Conservation (phyloP, 2,888 invertebrate genomes). For the Branchellion lobata region DNA sequence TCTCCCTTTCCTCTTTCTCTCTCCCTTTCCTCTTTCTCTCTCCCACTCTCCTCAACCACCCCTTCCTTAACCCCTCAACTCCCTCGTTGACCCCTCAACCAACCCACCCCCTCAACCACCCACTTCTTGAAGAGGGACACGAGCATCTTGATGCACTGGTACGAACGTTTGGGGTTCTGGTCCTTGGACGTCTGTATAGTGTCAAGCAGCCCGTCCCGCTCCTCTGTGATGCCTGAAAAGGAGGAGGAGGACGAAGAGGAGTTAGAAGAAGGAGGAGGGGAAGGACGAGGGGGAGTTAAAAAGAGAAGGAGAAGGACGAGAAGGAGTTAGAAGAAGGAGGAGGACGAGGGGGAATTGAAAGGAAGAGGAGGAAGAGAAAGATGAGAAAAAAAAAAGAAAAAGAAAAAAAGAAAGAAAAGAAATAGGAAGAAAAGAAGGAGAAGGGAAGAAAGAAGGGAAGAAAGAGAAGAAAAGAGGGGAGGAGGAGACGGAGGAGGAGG, state of each 20-base stretch:
- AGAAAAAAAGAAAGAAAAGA: not conserved
- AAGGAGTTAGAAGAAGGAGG: too few species aligned
- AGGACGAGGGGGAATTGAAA: too few species aligned
- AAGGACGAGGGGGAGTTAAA: too few species aligned
- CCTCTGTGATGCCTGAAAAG: constrained; percentile 71
- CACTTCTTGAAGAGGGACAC: constrained; percentile 79
- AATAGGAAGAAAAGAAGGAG: too few species aligned
- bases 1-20: too few species aligned
- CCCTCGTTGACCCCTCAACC: not conserved
- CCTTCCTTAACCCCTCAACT: not conserved
- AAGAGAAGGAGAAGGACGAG: too few species aligned
- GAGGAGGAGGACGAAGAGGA: not conserved
- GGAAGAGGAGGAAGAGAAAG: too few species aligned
- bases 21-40: too few species aligned
- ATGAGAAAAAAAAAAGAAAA: not conserved
- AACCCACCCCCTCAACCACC: constrained; percentile 49
- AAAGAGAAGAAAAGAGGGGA: not conserved
- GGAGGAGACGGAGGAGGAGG: too few species aligned
- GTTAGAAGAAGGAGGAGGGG: too few species aligned
- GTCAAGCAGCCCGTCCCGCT: constrained; percentile 87
- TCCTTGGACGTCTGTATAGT: constrained; percentile 87
- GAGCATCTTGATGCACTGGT: constrained; percentile 93
- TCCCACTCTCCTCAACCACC: too few species aligned
- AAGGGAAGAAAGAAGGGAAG: not conserved
- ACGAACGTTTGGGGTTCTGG: constrained; percentile 92